These are phyloP conservation scores for Acinonyx jubatus DNA, from an alignment of 2,113 vertebrate genomes.

Conservation along the genomic window DNA sequence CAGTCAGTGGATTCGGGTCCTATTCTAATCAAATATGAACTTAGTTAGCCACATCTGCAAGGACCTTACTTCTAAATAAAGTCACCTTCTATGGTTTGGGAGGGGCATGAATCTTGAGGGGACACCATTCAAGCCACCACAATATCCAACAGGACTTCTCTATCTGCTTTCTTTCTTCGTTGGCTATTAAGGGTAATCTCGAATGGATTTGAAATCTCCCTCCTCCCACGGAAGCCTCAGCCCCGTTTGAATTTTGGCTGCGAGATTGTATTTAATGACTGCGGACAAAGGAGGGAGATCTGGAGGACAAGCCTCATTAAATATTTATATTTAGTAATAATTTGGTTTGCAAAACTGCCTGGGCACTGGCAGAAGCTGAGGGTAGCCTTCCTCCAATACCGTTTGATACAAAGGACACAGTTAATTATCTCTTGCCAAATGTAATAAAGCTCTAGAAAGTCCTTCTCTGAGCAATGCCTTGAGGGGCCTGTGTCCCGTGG, in stretches of 20 bases:
- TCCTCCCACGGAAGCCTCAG: constrained; percentile 22
- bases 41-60: background rate
- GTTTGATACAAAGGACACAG: constrained; percentile 63
- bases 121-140: too few relatives aligned
- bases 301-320: constrained; percentile 73
- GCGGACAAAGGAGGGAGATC: constrained; percentile 58
- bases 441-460: constrained; percentile 19
- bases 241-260: constrained; percentile 61
- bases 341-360: constrained; percentile 59
- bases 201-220: constrained; percentile 68
- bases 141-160: background rate
- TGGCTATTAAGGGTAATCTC: background rate
- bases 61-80: background rate
- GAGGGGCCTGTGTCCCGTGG: background rate
- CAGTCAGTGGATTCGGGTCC: background rate
- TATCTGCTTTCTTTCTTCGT: background rate
- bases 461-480: background rate
- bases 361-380: background rate
- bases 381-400: constrained; percentile 26
- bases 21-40: background rate
- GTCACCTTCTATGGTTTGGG: background rate
- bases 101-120: background rate
- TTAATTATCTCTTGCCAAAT: constrained; percentile 67
- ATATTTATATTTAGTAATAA: constrained; percentile 73
- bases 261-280: constrained; percentile 59